phyloP scores from a whole-genome alignment of 2,113 vertebrate species.

The human (Homo sapiens) region DNA sequence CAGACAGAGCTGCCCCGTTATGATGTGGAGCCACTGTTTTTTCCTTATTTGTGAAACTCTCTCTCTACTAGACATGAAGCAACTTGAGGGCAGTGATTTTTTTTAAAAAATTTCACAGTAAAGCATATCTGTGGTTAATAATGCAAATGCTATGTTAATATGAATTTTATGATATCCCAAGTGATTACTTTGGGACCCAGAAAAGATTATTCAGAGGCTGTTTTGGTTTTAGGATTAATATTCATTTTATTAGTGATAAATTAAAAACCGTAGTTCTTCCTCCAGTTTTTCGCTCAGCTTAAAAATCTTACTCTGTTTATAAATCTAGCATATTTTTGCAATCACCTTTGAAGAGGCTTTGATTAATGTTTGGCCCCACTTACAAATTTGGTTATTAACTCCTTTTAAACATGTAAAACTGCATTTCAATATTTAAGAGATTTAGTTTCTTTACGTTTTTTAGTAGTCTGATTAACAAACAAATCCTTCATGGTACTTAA shows the following conservation, averaged over 20 bases:
- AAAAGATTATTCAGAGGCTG: neutral
- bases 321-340: neutral
- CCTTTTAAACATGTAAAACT: slow-evolving; percentile 11
- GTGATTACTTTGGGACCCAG: neutral
- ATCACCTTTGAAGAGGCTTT: neutral
- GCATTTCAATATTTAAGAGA: slow-evolving; percentile 40
- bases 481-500: slow-evolving; percentile 36
- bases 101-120: neutral
- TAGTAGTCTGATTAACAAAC: slow-evolving; percentile 48
- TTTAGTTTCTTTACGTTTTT: slow-evolving; percentile 46
- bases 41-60: neutral
- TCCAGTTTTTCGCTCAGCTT: neutral
- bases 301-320: neutral
- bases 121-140: neutral
- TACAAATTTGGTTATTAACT: slow-evolving; percentile 37
- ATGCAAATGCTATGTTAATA: neutral
- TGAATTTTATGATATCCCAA: neutral
- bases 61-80: neutral
- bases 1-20: neutral
- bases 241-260: neutral
- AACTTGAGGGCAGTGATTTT: neutral
- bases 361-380: slow-evolving; percentile 3
- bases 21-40: neutral
- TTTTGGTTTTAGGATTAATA: slow-evolving; percentile 21
- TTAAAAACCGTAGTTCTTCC: neutral